Percentiles rank a stretch among this genome's conserved stretches.
Evolutionary conservation across 30 jellyfish, hydroid and myxozoan species (phyloP).

Genomic region (Euphysa ruthae): DNA sequence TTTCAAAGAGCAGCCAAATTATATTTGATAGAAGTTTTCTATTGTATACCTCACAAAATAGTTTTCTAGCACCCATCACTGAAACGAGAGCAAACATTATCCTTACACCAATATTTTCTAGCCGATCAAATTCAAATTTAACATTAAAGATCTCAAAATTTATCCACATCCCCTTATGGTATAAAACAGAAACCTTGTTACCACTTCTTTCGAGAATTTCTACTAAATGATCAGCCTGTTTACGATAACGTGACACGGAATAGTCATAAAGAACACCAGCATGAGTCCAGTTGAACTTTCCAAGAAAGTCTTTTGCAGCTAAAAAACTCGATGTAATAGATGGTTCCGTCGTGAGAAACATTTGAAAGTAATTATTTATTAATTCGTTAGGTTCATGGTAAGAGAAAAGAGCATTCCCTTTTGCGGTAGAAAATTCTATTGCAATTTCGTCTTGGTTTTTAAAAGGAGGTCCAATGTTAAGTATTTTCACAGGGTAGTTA

Average conservation of each 20-base stretch:
- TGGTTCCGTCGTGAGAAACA: slow-evolving; percentile 65
- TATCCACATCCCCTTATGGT: slow-evolving; percentile 11
- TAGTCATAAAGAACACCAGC: slow-evolving; percentile 69
- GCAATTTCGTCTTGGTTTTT: not conserved
- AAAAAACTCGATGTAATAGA: slow-evolving; percentile 46
- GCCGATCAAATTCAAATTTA: not conserved
- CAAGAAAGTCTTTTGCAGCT: slow-evolving; percentile 48
- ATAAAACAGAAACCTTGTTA: not conserved
- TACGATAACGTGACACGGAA: slow-evolving; percentile 16
- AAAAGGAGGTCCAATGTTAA: slow-evolving; percentile 29
- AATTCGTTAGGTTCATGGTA: slow-evolving; percentile 17
- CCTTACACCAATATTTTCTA: slow-evolving; percentile 17
- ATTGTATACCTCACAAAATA: slow-evolving; percentile 82
- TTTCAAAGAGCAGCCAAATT: slow-evolving; percentile 52
- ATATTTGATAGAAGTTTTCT: slow-evolving; percentile 55
- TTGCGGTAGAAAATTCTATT: not conserved
- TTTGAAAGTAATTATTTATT: not conserved
- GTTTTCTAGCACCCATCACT: slow-evolving; percentile 49
- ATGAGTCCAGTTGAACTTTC: slow-evolving; percentile 62
- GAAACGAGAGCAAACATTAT: slow-evolving; percentile 52
- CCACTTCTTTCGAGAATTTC: not conserved
- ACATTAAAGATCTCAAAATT: not conserved
- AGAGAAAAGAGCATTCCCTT: not conserved
- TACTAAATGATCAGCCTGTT: not conserved
- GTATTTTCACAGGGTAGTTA: no score